Conservation (phyloP, 2,113 vertebrate species). For the Ceratotherium simum region DNA sequence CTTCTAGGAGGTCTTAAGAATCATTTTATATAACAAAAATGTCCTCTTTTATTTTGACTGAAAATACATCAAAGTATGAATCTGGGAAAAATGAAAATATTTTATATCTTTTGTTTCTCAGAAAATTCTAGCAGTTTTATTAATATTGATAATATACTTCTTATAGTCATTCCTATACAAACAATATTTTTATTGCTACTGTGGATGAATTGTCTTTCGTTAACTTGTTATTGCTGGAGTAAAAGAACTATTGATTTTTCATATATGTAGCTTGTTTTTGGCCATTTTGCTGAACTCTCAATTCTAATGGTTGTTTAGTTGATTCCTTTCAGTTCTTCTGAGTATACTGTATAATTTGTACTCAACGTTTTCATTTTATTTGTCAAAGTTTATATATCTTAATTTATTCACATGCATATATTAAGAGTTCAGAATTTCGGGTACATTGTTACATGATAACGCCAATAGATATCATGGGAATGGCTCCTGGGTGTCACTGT, state of each 20-base stretch:
- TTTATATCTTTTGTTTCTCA: neutral
- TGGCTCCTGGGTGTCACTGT: neutral
- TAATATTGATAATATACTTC: neutral
- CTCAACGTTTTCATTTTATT: neutral
- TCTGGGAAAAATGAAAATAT: slow-evolving; percentile 31
- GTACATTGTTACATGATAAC: neutral
- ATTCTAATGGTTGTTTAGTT: neutral
- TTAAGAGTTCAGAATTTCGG: neutral
- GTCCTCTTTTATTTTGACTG: neutral
- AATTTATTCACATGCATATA: neutral
- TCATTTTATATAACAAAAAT: neutral
- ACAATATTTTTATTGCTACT: neutral
- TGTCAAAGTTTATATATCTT: neutral
- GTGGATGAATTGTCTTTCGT: neutral
- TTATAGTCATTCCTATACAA: neutral
- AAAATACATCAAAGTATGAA: neutral
- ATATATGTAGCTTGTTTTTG: neutral
- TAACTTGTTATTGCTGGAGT: neutral
- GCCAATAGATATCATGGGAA: neutral
- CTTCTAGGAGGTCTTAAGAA: neutral
- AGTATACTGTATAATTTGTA: neutral
- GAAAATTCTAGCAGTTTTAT: neutral
- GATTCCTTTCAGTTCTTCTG: neutral
- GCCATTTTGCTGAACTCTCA: neutral
- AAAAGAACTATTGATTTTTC: neutral